A percentile compares a stretch with the other conserved stretches of the same genome.
phyloP scores from a whole-genome alignment of 2,797 vertebrate genomes.

The Cossypha niveicapilla region DNA sequence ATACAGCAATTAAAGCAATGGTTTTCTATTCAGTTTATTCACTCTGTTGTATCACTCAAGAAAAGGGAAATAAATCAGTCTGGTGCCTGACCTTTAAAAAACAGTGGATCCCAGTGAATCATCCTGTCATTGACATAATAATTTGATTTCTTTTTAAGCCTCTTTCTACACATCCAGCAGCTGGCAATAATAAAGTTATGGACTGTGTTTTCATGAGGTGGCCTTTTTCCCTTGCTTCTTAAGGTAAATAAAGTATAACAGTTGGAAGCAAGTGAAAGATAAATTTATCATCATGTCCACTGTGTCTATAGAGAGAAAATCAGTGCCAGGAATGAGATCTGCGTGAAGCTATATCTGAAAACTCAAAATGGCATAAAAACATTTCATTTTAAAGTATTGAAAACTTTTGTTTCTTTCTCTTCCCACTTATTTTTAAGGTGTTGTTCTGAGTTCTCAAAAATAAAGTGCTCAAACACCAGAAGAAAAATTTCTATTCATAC shows the following conservation, averaged over 20 bases:
- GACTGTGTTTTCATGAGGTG: neutral
- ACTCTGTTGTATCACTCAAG: slow-evolving; percentile 6
- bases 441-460: neutral
- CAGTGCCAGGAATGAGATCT: neutral
- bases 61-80: slow-evolving; percentile 37
- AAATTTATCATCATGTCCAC: neutral
- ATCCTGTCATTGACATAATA: neutral
- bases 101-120: slow-evolving; percentile 2
- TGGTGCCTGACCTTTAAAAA: slow-evolving; percentile 23
- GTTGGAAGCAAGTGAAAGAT: neutral
- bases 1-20: neutral
- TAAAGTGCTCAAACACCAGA: neutral
- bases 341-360: neutral
- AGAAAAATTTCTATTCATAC: neutral
- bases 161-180: neutral
- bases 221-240: neutral
- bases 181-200: neutral
- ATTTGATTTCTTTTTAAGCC: neutral
- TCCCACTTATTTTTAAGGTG: neutral
- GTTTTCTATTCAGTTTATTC: slow-evolving; percentile 12
- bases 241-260: slow-evolving; percentile 14
- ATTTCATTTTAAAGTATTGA: neutral
- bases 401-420: neutral
- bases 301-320: neutral
- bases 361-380: neutral